Evolutionary conservation across 2,797 vertebrate genomes (phyloP).

Genomic region (Cyclopterus lumpus): DNA sequence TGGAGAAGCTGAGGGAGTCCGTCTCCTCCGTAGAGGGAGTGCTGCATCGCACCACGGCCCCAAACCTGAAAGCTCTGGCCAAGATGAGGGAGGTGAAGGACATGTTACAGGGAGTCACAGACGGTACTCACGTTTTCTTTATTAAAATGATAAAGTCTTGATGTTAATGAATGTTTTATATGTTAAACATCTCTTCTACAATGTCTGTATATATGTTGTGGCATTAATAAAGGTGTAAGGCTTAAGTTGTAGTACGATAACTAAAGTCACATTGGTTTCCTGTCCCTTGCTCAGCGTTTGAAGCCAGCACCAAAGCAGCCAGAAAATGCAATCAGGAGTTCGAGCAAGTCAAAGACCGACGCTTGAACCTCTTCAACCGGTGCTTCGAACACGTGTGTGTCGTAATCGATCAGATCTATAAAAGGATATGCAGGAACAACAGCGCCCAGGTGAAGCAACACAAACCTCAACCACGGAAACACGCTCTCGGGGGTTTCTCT

Average conservation of each 20-base stretch:
- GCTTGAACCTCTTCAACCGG: constrained; percentile 86
- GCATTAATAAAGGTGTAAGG: background rate
- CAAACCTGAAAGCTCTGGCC: constrained; percentile 91
- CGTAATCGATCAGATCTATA: constrained; percentile 94
- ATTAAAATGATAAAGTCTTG: background rate
- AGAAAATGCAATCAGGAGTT: constrained; percentile 88
- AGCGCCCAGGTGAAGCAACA: constrained; percentile 90
- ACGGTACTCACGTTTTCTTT: constrained; percentile 78
- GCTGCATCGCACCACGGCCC: constrained; percentile 85
- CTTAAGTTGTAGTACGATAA: too few relatives aligned
- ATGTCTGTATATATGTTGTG: background rate
- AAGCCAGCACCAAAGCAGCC: constrained; percentile 85
- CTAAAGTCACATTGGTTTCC: background rate
- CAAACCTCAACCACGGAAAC: background rate
- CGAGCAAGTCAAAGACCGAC: constrained; percentile 88
- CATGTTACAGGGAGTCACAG: constrained; percentile 85
- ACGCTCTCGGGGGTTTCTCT: background rate
- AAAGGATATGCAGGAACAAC: constrained; percentile 90
- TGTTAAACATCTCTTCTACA: background rate
- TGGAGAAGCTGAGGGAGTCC: constrained; percentile 79
- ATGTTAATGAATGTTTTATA: background rate
- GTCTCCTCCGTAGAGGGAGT: constrained; percentile 77
- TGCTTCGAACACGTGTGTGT: constrained; percentile 93
- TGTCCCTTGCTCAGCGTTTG: constrained; percentile 85
- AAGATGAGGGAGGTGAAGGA: constrained; percentile 85